A percentile compares a stretch with the other conserved stretches of the same genome.
Conservation (phyloP, 2,888 invertebrate species). For the Epirrhoe tristata region DNA sequence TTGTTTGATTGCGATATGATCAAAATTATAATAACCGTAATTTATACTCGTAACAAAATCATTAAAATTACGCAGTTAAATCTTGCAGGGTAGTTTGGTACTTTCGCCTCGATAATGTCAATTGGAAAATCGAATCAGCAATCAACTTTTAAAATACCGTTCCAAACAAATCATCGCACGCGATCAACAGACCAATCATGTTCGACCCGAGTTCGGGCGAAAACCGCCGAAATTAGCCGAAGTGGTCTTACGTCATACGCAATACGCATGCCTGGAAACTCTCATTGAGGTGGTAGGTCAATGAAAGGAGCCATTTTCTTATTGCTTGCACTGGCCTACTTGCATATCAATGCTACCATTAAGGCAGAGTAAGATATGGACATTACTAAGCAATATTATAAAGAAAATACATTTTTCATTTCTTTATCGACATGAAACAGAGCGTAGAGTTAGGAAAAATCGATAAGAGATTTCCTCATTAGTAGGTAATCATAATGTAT, state of each 20-base stretch:
- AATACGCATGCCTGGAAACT: conserved; percentile 61
- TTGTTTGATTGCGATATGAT: background rate
- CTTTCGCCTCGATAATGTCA: conserved; percentile 10
- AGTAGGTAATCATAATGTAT: too few relatives aligned
- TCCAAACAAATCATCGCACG: conserved; percentile 34
- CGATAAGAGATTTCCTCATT: too few relatives aligned
- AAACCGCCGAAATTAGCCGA: conserved; percentile 35
- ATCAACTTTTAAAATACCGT: conserved; percentile 22
- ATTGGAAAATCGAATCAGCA: conserved; percentile 27
- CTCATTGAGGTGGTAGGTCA: conserved; percentile 58
- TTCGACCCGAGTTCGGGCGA: conserved; percentile 21
- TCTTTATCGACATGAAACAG: background rate
- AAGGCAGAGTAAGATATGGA: background rate
- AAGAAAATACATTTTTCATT: background rate
- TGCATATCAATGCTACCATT: conserved; percentile 32
- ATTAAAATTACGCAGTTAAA: background rate
- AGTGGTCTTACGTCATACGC: conserved; percentile 59
- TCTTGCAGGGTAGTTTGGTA: background rate
- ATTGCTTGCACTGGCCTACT: conserved; percentile 43
- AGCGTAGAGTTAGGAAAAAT: background rate
- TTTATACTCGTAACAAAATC: background rate
- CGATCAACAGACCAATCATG: conserved; percentile 34
- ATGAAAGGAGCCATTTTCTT: conserved; percentile 49
- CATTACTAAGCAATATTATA: background rate
- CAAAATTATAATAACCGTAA: background rate